These are phyloP conservation scores for Athene cunicularia DNA, from an alignment of 2,113 vertebrate genomes.

Conservation along the genomic window DNA sequence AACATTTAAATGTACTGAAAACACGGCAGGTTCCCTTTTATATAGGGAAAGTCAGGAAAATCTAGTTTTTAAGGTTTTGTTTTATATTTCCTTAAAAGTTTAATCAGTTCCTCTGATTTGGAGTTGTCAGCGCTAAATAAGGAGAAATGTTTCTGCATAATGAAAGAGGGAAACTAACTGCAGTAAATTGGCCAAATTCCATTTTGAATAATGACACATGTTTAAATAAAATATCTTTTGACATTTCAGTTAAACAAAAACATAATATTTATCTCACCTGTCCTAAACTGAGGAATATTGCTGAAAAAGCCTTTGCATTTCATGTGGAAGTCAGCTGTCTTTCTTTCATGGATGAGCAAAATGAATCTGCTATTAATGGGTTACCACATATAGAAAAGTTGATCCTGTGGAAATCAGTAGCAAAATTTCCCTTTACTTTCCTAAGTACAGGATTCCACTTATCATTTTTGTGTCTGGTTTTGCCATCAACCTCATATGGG, in stretches of 20 bases:
- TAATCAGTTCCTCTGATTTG: not conserved
- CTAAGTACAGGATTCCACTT: not conserved
- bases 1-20: not conserved
- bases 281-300: not conserved
- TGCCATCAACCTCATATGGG: not conserved
- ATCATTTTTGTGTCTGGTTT: not conserved
- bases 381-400: not conserved
- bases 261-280: not conserved
- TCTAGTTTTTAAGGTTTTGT: not conserved
- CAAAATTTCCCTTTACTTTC: not conserved
- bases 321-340: not conserved
- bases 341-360: not conserved
- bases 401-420: not conserved
- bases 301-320: not conserved
- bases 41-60: constrained; percentile 4
- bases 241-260: not conserved
- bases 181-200: not conserved
- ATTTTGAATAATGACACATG: not conserved
- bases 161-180: not conserved
- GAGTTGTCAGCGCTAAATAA: not conserved
- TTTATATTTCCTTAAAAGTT: constrained; percentile 16
- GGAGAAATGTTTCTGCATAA: not conserved
- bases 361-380: not conserved
- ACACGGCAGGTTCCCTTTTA: not conserved
- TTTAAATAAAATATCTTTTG: not conserved